phyloP scores from a whole-genome alignment of 2,888 invertebrate genomes.

The Selenia dentaria region DNA sequence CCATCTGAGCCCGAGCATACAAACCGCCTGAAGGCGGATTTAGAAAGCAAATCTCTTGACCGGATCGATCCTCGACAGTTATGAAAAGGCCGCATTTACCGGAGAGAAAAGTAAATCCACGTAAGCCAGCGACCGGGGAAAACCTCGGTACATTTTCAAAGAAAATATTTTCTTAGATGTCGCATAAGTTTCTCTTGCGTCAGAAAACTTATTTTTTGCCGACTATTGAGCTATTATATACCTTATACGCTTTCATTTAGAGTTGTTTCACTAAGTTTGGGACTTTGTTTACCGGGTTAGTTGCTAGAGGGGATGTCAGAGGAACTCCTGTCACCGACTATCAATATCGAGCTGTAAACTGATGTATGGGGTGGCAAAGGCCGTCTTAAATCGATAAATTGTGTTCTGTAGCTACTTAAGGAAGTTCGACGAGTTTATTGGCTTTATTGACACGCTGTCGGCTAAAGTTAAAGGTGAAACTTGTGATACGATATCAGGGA shows the following conservation, averaged over 20 bases:
- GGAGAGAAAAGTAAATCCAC: constrained; percentile 62
- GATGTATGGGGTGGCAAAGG: constrained; percentile 78
- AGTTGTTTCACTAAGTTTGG: constrained; percentile 27
- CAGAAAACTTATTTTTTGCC: constrained; percentile 39
- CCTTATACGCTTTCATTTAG: constrained; percentile 39
- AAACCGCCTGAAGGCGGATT: constrained; percentile 60
- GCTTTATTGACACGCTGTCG: constrained; percentile 73
- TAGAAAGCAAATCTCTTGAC: constrained; percentile 62
- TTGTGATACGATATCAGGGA: constrained; percentile 3
- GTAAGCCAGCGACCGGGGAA: constrained; percentile 60
- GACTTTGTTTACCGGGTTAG: constrained; percentile 19
- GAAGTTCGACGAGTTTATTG: constrained; percentile 73
- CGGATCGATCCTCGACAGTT: constrained; percentile 72
- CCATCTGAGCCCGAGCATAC: constrained; percentile 28
- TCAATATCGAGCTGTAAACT: constrained; percentile 77
- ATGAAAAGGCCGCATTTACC: constrained; percentile 71
- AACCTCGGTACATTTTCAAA: constrained; percentile 70
- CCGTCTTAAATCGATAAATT: constrained; percentile 76
- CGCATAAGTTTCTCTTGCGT: constrained; percentile 57
- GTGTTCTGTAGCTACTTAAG: constrained; percentile 72
- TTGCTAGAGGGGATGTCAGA: constrained; percentile 59
- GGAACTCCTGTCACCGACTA: constrained; percentile 73
- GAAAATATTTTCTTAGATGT: constrained; percentile 72
- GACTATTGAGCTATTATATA: constrained; percentile 5
- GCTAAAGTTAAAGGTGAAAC: constrained; percentile 43